Evolutionary conservation across 2,113 vertebrate genomes (phyloP).

Genomic region (Taxidea taxus): DNA sequence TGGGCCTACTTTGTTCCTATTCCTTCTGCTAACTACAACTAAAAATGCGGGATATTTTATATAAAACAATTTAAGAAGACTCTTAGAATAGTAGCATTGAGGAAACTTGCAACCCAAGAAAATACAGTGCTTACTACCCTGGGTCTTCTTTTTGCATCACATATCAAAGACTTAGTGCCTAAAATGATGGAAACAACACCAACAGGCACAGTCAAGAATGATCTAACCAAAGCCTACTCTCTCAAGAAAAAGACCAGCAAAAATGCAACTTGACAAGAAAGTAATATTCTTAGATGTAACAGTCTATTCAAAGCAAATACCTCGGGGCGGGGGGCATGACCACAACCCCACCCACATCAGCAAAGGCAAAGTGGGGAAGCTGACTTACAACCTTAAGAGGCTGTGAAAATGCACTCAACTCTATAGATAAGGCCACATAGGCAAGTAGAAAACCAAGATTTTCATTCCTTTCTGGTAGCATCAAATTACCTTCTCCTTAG

Average conservation of each 20-base stretch:
- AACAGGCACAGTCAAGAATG: neutral
- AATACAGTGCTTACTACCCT: neutral
- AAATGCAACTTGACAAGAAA: neutral
- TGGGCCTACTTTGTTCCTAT: accelerated
- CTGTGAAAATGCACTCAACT: neutral
- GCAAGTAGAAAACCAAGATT: neutral
- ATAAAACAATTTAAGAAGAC: neutral
- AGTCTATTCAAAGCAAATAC: neutral
- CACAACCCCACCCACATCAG: accelerated
- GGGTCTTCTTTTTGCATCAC: neutral
- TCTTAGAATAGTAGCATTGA: neutral
- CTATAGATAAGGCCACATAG: neutral
- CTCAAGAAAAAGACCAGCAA: neutral
- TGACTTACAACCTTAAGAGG: neutral
- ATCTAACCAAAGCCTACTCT: neutral
- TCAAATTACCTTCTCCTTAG: too few relatives aligned
- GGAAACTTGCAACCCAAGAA: neutral
- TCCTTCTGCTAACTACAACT: neutral
- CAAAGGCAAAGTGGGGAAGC: neutral
- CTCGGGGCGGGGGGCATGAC: neutral
- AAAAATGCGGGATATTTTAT: neutral
- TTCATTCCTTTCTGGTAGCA: neutral
- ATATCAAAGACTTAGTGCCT: neutral
- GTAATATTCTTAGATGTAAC: neutral
- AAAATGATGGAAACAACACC: neutral